phyloP scores from a whole-genome alignment of 2,113 vertebrate genomes.

The Girardinichthys multiradiatus region DNA sequence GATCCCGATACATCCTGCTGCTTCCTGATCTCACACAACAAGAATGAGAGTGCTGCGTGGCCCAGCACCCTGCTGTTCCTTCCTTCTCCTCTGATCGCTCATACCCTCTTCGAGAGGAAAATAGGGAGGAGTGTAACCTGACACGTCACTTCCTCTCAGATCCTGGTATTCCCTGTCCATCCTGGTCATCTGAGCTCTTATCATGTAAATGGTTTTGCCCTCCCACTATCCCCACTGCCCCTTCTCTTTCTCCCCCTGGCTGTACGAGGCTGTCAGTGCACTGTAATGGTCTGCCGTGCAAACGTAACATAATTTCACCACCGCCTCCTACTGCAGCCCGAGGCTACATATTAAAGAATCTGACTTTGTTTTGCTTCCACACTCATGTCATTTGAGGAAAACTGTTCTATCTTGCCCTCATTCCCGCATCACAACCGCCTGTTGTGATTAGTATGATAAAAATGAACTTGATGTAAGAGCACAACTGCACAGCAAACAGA shows the following conservation, averaged over 20 bases:
- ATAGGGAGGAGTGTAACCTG: conserved; percentile 71
- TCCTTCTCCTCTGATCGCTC: conserved; percentile 42
- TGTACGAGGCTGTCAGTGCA: conserved; percentile 47
- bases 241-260: conserved; percentile 57
- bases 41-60: conserved; percentile 69
- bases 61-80: conserved; percentile 51
- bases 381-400: no score
- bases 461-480: neutral
- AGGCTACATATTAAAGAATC: neutral
- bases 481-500: neutral
- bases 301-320: neutral
- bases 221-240: conserved; percentile 10
- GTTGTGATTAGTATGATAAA: neutral
- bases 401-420: no score
- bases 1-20: conserved; percentile 61
- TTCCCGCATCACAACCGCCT: no score
- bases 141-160: conserved; percentile 77
- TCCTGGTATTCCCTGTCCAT: conserved; percentile 66
- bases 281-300: no score
- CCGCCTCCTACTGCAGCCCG: neutral
- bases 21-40: conserved; percentile 74
- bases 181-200: conserved; percentile 68
- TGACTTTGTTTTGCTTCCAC: no score
- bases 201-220: conserved; percentile 72
- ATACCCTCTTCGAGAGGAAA: conserved; percentile 45